Percentiles rank a stretch among this genome's conserved stretches.
Conservation (phyloP, 2,888 invertebrate genomes). For the Atrina japonica region DNA sequence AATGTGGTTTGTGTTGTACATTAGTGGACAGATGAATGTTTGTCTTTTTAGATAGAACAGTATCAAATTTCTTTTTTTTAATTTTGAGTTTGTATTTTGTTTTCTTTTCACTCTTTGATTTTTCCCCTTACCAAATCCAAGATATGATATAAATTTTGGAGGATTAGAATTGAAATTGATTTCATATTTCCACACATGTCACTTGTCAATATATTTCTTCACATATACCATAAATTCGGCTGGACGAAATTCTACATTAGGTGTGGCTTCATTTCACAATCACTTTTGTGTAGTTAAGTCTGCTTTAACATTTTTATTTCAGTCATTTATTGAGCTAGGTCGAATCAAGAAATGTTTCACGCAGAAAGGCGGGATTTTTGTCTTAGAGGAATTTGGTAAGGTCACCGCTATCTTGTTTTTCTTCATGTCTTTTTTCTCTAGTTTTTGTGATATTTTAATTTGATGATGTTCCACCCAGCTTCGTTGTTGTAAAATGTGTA, state of each 20-base stretch:
- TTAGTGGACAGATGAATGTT: too few relatives aligned
- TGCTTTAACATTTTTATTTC: constrained; percentile 83
- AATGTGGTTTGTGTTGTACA: too few relatives aligned
- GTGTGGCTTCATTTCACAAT: constrained; percentile 3
- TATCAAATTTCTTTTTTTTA: constrained; percentile 25
- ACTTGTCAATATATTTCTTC: too few relatives aligned
- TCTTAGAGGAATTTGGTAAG: constrained; percentile 99
- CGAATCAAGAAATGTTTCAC: constrained; percentile 99
- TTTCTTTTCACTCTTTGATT: constrained; percentile 23
- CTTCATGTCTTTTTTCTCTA: constrained; percentile 45
- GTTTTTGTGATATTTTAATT: constrained; percentile 34
- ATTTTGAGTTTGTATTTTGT: constrained; percentile 3
- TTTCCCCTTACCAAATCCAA: constrained; percentile 48
- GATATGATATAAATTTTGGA: too few relatives aligned
- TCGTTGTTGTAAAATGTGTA: too few relatives aligned
- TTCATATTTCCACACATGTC: background rate
- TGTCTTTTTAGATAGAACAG: too few relatives aligned
- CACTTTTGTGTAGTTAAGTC: constrained; percentile 58
- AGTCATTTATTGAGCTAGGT: constrained; percentile 99
- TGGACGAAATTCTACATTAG: too few relatives aligned
- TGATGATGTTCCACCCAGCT: background rate
- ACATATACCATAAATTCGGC: too few relatives aligned
- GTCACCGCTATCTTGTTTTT: constrained; percentile 45
- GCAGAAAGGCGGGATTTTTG: constrained; percentile 99
- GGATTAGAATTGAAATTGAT: background rate